These are phyloP conservation scores for Bradynema listronoti DNA, from an alignment of 1,140 invertebrate species.

Conservation along the genomic window DNA sequence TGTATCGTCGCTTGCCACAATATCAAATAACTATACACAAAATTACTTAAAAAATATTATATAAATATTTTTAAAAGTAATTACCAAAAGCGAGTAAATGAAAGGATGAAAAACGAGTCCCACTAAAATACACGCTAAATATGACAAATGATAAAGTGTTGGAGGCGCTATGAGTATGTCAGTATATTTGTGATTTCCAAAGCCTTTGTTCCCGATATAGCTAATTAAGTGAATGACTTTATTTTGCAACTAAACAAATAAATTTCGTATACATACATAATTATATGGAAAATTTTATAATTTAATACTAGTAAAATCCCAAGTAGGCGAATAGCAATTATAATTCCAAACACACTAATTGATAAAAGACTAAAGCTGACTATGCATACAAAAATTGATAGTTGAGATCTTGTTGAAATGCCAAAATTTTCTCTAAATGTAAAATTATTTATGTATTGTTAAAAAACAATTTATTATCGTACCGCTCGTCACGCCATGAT, in stretches of 20 bases:
- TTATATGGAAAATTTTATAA: slow-evolving; percentile 13
- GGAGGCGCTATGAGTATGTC: slow-evolving; percentile 83
- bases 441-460: slow-evolving; percentile 58
- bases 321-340: slow-evolving; percentile 35
- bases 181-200: slow-evolving; percentile 76
- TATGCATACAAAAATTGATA: slow-evolving; percentile 42
- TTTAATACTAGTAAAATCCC: slow-evolving; percentile 48
- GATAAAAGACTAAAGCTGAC: slow-evolving; percentile 36
- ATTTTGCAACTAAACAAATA: slow-evolving; percentile 70
- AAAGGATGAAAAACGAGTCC: slow-evolving; percentile 91
- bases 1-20: slow-evolving; percentile 96
- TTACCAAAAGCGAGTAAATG: slow-evolving; percentile 91
- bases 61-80: slow-evolving; percentile 52
- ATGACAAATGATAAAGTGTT: slow-evolving; percentile 82
- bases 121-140: slow-evolving; percentile 80
- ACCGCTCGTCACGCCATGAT: slow-evolving; percentile 47
- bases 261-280: slow-evolving; percentile 6
- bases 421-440: slow-evolving; percentile 81
- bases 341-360: slow-evolving; percentile 43
- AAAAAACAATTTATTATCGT: no score
- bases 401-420: slow-evolving; percentile 69
- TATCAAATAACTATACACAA: slow-evolving; percentile 76
- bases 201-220: slow-evolving; percentile 95
- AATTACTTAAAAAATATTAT: slow-evolving; percentile 22
- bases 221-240: slow-evolving; percentile 90